Evolutionary conservation across 1,140 invertebrate genomes (phyloP), one percentile per base, ranked within the genome.

Genomic region (Agraylea sexmaculata): DNA sequence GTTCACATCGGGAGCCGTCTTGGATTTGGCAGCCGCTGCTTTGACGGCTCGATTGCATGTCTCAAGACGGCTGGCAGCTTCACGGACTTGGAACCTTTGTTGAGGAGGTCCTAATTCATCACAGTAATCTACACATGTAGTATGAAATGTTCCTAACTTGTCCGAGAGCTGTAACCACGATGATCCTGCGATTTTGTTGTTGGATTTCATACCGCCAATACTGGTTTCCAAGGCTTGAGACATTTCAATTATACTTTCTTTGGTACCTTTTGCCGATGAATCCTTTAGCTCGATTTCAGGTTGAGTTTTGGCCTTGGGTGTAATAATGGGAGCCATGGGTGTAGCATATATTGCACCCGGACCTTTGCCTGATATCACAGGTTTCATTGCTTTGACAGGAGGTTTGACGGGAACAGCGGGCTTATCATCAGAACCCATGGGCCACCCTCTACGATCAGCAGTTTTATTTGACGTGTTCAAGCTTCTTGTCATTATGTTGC

Each of bases 41-140:
- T 10, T 45, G 45, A 4, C 35, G 32, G 58, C 58, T 18, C 82
- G 71, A 15, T 83, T 82, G 56, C 90, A 83, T 2, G 71, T 69
- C 55, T 92, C 87, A 16, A 95, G 66, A 6, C 80, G 69, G 0
- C 79, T 77, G 3, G 92, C 73, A 37, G 92, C 66, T 56, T 93
- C 88, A 7, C 87, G 78, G 52, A 91, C 80, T 50, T 89, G 86
- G 58, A 94, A 90, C 40, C 89, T 80, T 18, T 83, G 77, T 54
- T 88, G 86, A 12, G 88, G 83, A 13, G 87, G 78, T 45, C 88
- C 80, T 2, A 81, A 74, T 42, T 70, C 68, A 1, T 69, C 71
- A 0, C 75, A 71, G 38, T 83, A 80, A 27, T 74, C 74, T 25
- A 74, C 66, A 57, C 86, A 90, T 42, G 82, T 79, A 1, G 76